phyloP scores from a whole-genome alignment of 1,140 invertebrate genomes.

The Aphidius gifuensis region DNA sequence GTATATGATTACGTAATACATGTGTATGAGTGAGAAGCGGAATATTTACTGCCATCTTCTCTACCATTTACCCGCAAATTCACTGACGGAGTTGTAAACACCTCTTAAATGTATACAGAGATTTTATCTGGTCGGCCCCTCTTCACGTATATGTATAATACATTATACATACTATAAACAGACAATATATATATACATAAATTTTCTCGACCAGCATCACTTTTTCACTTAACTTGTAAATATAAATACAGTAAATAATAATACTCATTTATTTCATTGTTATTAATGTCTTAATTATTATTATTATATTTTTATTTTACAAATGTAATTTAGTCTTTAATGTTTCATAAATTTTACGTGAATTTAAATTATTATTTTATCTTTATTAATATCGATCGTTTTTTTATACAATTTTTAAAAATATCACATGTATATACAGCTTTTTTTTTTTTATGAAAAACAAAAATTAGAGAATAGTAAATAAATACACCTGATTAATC shows the following conservation, averaged over 20 bases:
- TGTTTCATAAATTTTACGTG: no score
- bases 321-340: no score
- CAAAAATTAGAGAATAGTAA: conserved; percentile 1
- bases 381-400: no score
- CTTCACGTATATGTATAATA: conserved; percentile 19
- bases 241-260: no score
- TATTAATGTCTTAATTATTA: background rate
- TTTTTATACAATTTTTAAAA: no score
- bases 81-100: conserved; percentile 56
- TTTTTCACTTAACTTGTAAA: no score
- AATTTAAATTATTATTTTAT: no score
- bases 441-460: background rate
- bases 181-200: no score
- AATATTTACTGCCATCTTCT: conserved; percentile 58
- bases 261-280: background rate
- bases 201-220: no score
- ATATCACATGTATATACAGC: no score
- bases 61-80: conserved; percentile 55
- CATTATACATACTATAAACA: background rate
- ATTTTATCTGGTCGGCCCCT: conserved; percentile 47
- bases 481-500: conserved; percentile 16
- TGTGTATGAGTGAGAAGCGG: conserved; percentile 37
- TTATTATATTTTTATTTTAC: no score
- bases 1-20: conserved; percentile 9
- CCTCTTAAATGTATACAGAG: conserved; percentile 54